Evolutionary conservation across 1,140 invertebrate genomes (phyloP), one percentile per base, ranked within the genome.

Genomic region (Protaetia brevitarsis): DNA sequence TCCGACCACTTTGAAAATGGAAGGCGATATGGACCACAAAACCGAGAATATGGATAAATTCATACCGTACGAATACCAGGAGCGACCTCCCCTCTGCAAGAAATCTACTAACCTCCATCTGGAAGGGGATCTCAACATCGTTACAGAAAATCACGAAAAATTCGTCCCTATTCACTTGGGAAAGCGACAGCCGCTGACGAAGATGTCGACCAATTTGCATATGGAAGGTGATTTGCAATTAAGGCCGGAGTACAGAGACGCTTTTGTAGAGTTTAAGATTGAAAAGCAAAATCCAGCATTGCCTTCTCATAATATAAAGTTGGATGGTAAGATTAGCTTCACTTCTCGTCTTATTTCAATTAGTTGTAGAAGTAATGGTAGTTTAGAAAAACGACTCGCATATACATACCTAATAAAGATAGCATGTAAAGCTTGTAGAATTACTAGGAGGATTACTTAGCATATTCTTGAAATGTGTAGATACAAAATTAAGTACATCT

Each of bases 41-140:
- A 84, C 84, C 2, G 84, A 85, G 71, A 82, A 77, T 68, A 77
- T 79, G n/a, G 81, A 82, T 7, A 80, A 83, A 37, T 85, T 81
- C 70, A 70, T 82, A 0, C 77, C 80, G 3, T 83, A 79, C 41
- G 73, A 75, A 19, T 69, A 73, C 23, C 67, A 65, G 27, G 45
- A 63, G 10, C 65, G 75, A 13, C 74, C 75, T 4, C 71, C 74
- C 7, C 63, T 79, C 21, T 71, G 68, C 63, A 78, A 80, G 64
- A 72, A 81, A 23, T 76, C 79, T 0, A 80, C 81, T 2, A 73
- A 83, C 65, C 68, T 85, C n/a, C 82, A 82, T 60, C 74, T 84
- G 3, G 82, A 84, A 71, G 83, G 83, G 57, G 78, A 82, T 34
- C 60, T 83, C 7, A 76, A 80, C 66, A 77, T 74, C 3, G 71